These are phyloP conservation scores for Labeo rohita DNA, from an alignment of 2,113 vertebrate genomes.

Conservation along the genomic window DNA sequence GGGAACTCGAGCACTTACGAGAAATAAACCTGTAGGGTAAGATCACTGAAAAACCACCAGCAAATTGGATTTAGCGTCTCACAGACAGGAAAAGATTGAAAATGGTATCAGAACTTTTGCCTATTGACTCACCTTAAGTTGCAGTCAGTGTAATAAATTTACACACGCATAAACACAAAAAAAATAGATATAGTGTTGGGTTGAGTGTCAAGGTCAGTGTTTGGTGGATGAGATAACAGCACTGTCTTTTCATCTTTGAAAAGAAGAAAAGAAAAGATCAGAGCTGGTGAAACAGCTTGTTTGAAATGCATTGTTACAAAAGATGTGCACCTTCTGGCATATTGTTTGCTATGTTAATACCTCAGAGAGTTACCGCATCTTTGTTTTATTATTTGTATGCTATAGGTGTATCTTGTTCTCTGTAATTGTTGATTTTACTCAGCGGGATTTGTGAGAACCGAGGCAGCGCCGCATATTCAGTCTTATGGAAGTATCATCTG, in stretches of 20 bases:
- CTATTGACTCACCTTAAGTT: background rate
- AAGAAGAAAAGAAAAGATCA: constrained; percentile 24
- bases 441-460: background rate
- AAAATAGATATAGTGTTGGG: background rate
- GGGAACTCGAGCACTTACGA: background rate
- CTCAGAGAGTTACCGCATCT: background rate
- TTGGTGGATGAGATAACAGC: background rate
- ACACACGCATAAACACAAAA: background rate
- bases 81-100: background rate
- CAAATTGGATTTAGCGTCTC: background rate
- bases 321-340: constrained; percentile 11
- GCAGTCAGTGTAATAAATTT: background rate
- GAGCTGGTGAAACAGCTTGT: background rate
- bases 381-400: constrained; percentile 9
- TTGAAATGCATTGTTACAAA: constrained; percentile 21
- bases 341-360: background rate
- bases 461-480: background rate
- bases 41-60: background rate
- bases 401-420: background rate
- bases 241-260: background rate
- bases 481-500: background rate
- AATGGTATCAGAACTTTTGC: background rate
- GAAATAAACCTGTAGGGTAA: background rate
- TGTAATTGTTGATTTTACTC: constrained; percentile 41
- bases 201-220: background rate